Evolutionary conservation across 1,140 invertebrate genomes (phyloP), one percentile per base, ranked within the genome.

Genomic region (Philaenus spumarius): DNA sequence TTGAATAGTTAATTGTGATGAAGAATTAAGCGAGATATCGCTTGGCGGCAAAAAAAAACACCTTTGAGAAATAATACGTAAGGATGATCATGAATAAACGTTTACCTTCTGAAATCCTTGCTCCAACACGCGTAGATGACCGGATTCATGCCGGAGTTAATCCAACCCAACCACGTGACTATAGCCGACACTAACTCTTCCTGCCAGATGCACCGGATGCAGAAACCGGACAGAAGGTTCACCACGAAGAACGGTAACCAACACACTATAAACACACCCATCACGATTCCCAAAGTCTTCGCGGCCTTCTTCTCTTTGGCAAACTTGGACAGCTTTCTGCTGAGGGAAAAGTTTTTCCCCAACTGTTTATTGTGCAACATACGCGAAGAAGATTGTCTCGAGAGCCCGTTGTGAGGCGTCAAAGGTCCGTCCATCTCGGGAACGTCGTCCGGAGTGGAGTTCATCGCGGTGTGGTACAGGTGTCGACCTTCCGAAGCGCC

Each of bases 231-330:
- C 64, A 96, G 72, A 58, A 95, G 79, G 73, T 98, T 98, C 54
- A 97, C 89, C 42, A 97, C 90, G 74, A 99, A 99, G 75, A 99
- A 99, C 34, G 97, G 97, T 61, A 97, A 77, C 94, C 94, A 96
- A 71, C 95, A 98, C 48, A 97, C 82, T 66, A 98, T 95, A 73
- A 99, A 99, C 30, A 97, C 95, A n/a, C 97, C 97, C 88, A 95
- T 95, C 54, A 93, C 89, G 66, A 96, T 94, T 34, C 93, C 93
- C 54, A 96, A 74, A 1, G 93, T 96, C 68, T 96, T 95, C 1
- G 93, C 93, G 3, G 94, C 94, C 71, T 97, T 98, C 73, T 97
- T 96, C 70, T 97, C 93, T 71, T 94, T 90, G 20, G 90, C 88
- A 66, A 95, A 94, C 70, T 96, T 94, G 14, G 90, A 90, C 37